A percentile compares a stretch with the other conserved stretches of the same genome.
Evolutionary conservation across 2,113 vertebrate species (phyloP).

Genomic region (Hydrolagus affinis): DNA sequence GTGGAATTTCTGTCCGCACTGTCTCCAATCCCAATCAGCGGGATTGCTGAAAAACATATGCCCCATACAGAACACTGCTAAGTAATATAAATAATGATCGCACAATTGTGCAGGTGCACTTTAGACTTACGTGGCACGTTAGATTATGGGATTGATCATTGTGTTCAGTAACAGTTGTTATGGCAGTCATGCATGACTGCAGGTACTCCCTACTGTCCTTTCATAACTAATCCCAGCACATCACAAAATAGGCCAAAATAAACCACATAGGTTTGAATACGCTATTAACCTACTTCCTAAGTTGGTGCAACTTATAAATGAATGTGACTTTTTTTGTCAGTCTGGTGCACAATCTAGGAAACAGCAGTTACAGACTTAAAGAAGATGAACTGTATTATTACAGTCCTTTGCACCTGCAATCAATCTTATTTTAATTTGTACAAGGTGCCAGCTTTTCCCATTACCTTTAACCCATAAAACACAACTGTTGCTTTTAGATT

Average conservation of each 20-base stretch:
- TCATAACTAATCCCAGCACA: background rate
- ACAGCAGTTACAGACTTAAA: slow-evolving; percentile 6
- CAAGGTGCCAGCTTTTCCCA: background rate
- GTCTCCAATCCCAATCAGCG: no score
- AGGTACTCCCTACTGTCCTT: background rate
- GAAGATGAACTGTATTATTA: slow-evolving; percentile 24
- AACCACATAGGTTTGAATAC: background rate
- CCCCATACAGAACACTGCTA: background rate
- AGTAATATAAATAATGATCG: background rate
- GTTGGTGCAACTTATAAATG: background rate
- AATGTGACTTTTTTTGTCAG: background rate
- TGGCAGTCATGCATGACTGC: background rate
- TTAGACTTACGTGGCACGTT: background rate
- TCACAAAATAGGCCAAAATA: background rate
- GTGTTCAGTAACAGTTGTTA: background rate
- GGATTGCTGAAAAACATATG: no score
- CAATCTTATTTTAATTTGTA: slow-evolving; percentile 17
- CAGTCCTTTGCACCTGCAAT: background rate
- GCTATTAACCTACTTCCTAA: background rate
- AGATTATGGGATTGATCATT: background rate
- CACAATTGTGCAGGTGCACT: background rate
- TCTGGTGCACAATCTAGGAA: background rate
- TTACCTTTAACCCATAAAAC: background rate
- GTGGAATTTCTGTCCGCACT: no score
- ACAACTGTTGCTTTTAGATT: background rate